These are phyloP conservation scores for Homalodisca vitripennis DNA, from an alignment of 1,140 invertebrate genomes.

Conservation along the genomic window DNA sequence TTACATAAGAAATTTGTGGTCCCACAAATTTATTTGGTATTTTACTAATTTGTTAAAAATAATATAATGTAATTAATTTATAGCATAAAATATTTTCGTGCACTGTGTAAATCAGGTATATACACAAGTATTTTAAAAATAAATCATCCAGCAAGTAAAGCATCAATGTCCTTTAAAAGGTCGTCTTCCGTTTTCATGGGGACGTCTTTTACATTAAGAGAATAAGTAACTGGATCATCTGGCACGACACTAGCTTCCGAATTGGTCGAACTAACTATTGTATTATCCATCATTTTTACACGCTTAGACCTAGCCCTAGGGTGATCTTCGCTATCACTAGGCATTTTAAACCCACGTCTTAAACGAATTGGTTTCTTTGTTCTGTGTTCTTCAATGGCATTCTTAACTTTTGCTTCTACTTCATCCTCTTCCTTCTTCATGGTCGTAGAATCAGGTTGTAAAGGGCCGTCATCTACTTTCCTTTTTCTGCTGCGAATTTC, in stretches of 20 bases:
- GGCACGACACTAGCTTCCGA: not conserved
- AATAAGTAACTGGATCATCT: not conserved
- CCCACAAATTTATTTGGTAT: too few relatives aligned
- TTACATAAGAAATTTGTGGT: too few relatives aligned
- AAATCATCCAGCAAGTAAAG: slow-evolving; percentile 12
- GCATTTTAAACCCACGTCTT: slow-evolving; percentile 6
- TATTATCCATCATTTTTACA: not conserved
- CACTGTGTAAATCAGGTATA: too few relatives aligned
- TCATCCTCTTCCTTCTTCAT: not conserved
- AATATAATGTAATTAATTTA: too few relatives aligned
- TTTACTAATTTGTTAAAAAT: too few relatives aligned
- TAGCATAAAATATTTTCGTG: too few relatives aligned
- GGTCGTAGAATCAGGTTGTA: slow-evolving; percentile 17
- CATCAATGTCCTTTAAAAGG: slow-evolving; percentile 22
- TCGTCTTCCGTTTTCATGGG: slow-evolving; percentile 5
- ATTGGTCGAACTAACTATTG: not conserved
- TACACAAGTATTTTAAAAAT: too few relatives aligned
- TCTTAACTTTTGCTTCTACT: not conserved
- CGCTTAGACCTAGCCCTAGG: not conserved
- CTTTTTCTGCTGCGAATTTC: slow-evolving; percentile 46
- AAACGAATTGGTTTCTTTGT: not conserved
- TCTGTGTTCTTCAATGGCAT: not conserved
- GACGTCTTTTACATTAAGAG: too few relatives aligned
- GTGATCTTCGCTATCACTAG: not conserved
- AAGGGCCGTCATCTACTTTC: not conserved